Evolutionary conservation across 1,140 invertebrate species (phyloP), one percentile per base, ranked within the genome.

Genomic region (Maconellicoccus hirsutus): DNA sequence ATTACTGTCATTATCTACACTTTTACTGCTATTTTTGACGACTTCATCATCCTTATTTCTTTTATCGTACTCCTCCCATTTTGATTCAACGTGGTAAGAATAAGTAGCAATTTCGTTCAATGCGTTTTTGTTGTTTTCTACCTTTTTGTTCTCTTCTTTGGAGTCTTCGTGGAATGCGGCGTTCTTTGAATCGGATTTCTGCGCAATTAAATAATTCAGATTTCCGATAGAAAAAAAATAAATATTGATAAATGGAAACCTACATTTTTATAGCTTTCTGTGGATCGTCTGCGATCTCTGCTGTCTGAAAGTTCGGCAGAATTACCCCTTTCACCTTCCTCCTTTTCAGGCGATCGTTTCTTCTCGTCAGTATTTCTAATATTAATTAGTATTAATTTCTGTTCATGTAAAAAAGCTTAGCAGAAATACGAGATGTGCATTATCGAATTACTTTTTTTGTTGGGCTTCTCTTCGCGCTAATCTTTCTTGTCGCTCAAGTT

Each of bases 41-140:
- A 12, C 7, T 4, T 61, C 21, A 7, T 66, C 25, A 23, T 66
- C 25, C 16, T 66, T 26, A 23, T 22, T 66, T 66, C 25, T 66
- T 23, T 66, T 66, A 25, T 66, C 25, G 21, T 23, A 26, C 16
- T 66, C 61, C 25, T 66, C 61, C 61, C 61, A 66, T 66, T 26
- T 66, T 10, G 61, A 66, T 66, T 25, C 61, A 8, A 66, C 61
- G 25, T 66, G 61, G 25, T 25, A 66, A 22, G 61, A 66, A 66
- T 66, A 66, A 14, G 61, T 14, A 66, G 61, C 2, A 23, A 52
- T 52, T 52, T 52, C 42, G n/a, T 52, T 19, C n/a, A 52, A 19
- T 2, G n/a, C 4, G n/a, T 52, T 52, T 16, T 52, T 52, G n/a
- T 52, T 19, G 16, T 52, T 52, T 16, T 52, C 42, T 3, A 16